Percentiles rank a stretch among this genome's conserved stretches.
Evolutionary conservation across 2,113 vertebrate genomes (phyloP).

Genomic region (Pelvicachromis taeniatus): DNA sequence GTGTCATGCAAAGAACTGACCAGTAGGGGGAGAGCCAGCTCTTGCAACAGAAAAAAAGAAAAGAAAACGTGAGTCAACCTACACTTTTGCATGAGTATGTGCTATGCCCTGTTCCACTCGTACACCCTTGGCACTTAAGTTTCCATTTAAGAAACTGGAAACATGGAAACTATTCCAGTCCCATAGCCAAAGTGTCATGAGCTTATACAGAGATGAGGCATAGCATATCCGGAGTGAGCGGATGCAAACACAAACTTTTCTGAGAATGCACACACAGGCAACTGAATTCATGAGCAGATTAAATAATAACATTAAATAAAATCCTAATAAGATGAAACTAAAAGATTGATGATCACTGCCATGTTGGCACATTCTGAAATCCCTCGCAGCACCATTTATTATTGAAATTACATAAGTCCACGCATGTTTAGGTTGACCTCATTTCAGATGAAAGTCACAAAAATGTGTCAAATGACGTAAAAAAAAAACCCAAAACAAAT

Average conservation of each 20-base stretch:
- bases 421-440: slow-evolving; percentile 18
- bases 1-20: slow-evolving; percentile 36
- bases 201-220: background rate
- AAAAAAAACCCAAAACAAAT: background rate
- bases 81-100: background rate
- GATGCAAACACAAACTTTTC: slow-evolving; percentile 9
- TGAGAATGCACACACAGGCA: slow-evolving; percentile 4
- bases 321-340: slow-evolving; percentile 20
- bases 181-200: background rate
- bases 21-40: slow-evolving; percentile 60
- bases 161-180: background rate
- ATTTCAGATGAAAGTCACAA: slow-evolving; percentile 14
- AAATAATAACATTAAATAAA: slow-evolving; percentile 58
- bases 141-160: background rate
- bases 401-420: slow-evolving; percentile 31
- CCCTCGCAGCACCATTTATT: slow-evolving; percentile 54
- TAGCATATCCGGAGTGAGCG: background rate
- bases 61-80: background rate
- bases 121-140: slow-evolving; percentile 16
- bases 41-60: background rate
- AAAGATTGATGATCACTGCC: slow-evolving; percentile 47
- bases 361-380: slow-evolving; percentile 37
- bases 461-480: slow-evolving; percentile 9
- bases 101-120: slow-evolving; percentile 11
- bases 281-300: slow-evolving; percentile 15